Percentiles rank a stretch among this genome's conserved stretches.
Conservation (phyloP, 2,797 vertebrate genomes). For the Columba guinea region DNA sequence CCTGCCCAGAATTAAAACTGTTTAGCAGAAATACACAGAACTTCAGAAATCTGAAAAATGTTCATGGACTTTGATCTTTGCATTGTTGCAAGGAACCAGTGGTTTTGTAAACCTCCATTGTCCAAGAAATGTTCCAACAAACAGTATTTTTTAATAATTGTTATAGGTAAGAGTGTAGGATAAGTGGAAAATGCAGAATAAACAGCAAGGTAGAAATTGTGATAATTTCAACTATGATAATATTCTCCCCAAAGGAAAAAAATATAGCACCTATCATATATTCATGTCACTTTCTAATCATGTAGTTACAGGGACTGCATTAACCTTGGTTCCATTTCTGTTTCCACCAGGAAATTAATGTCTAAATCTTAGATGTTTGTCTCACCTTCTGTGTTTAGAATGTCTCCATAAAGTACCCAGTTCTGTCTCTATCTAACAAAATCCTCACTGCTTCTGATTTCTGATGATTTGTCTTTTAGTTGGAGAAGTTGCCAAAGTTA, state of each 20-base stretch:
- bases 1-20: not conserved
- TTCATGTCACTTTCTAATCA: not conserved
- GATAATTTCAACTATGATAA: not conserved
- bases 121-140: not conserved
- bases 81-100: not conserved
- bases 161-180: not conserved
- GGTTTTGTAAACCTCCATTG: not conserved
- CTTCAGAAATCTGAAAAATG: not conserved
- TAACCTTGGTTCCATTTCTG: not conserved
- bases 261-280: not conserved
- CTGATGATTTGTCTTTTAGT: not conserved
- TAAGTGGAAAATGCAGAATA: not conserved
- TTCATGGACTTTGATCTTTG: not conserved
- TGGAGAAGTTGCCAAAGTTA: not conserved
- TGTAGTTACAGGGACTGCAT: not conserved
- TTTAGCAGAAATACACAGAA: not conserved
- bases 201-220: not conserved
- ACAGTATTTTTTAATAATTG: not conserved
- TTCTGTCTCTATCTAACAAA: not conserved
- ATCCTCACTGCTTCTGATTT: not conserved
- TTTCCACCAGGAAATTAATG: not conserved
- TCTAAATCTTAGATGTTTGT: not conserved
- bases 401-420: not conserved
- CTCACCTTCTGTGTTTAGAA: not conserved
- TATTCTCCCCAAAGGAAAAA: not conserved